Evolutionary conservation across 1,140 invertebrate species (phyloP).

Genomic region (Rhagoletis pomonella): DNA sequence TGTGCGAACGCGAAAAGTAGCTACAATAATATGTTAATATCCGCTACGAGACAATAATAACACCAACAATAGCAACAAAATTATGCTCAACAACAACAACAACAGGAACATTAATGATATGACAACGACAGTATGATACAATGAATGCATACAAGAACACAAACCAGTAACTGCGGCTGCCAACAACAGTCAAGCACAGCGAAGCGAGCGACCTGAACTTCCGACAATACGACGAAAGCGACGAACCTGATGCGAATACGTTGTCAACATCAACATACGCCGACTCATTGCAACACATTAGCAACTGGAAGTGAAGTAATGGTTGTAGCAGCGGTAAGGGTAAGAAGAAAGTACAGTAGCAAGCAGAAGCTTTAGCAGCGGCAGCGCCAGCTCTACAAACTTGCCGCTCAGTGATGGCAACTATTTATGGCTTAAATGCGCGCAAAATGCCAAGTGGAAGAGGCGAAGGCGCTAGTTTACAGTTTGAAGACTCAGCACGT

Average conservation of each 20-base stretch:
- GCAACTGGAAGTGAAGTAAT: constrained; percentile 1
- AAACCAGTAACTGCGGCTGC: not conserved
- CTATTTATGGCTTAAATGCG: constrained; percentile 42
- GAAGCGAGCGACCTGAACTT: not conserved
- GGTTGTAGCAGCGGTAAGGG: not conserved
- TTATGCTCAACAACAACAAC: not conserved
- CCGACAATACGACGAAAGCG: not conserved
- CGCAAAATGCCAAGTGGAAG: not conserved
- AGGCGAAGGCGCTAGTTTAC: not conserved
- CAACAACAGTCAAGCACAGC: constrained; percentile 19
- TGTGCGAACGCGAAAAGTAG: constrained; percentile 48
- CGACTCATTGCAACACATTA: constrained; percentile 41
- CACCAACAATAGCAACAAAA: not conserved
- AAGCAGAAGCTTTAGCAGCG: too few species aligned
- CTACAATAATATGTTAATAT: constrained; percentile 56
- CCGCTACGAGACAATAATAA: constrained; percentile 48
- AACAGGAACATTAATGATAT: not conserved
- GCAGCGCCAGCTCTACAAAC: not conserved
- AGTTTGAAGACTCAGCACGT: not conserved
- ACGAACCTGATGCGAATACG: not conserved
- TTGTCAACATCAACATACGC: constrained; percentile 37
- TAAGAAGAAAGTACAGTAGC: not conserved
- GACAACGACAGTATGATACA: constrained; percentile 4
- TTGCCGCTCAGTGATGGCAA: not conserved
- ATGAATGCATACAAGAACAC: not conserved